Evolutionary conservation across 2,113 vertebrate genomes (phyloP).

Genomic region (Megaceryle maxima): DNA sequence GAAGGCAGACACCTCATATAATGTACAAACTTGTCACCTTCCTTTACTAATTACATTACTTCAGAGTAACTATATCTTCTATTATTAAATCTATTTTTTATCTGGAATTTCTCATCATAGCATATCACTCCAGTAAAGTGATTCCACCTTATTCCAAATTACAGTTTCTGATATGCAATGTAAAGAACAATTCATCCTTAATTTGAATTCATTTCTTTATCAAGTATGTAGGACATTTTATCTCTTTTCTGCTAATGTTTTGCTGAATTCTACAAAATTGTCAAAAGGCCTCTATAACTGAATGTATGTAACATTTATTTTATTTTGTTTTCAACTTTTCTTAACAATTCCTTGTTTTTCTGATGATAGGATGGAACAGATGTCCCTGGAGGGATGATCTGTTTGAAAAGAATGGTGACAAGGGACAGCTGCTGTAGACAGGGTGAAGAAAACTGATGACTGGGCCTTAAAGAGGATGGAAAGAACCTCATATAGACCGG

Average conservation of each 20-base stretch:
- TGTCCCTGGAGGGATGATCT: rapidly evolving
- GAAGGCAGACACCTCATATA: neutral
- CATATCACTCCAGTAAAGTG: neutral
- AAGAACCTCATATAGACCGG: neutral
- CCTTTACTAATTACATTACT: neutral
- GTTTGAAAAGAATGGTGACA: neutral
- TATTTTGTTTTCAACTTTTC: neutral
- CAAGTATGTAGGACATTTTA: neutral
- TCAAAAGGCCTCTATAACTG: neutral
- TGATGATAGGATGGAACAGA: neutral
- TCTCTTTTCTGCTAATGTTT: neutral
- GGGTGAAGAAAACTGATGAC: neutral
- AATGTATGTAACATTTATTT: neutral
- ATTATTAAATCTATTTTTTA: neutral
- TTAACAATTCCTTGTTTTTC: neutral
- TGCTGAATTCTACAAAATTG: neutral
- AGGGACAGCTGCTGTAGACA: neutral
- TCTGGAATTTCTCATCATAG: neutral
- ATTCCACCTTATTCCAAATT: neutral
- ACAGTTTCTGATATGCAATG: neutral
- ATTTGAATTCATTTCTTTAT: neutral
- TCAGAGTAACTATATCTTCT: neutral
- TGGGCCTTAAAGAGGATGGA: neutral
- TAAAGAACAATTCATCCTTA: neutral
- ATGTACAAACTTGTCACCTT: neutral